Evolutionary conservation across 2,113 vertebrate genomes (phyloP).

Genomic region (Ptilonorhynchus violaceus): DNA sequence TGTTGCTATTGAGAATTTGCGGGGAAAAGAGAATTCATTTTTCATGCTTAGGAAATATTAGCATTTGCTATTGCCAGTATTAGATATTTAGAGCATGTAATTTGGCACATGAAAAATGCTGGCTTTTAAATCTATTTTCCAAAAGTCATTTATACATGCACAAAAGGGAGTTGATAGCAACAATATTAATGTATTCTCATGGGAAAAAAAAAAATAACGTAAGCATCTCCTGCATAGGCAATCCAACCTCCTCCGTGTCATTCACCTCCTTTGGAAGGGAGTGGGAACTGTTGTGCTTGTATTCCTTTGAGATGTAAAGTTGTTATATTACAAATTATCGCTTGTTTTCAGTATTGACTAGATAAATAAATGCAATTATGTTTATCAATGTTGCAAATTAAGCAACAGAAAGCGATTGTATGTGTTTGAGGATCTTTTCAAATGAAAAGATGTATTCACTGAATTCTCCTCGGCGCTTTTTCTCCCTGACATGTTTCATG

Average conservation of each 20-base stretch:
- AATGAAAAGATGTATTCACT: conserved; percentile 69
- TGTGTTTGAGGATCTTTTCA: conserved; percentile 73
- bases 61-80: neutral
- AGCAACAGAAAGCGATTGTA: conserved; percentile 68
- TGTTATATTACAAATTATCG: conserved; percentile 74
- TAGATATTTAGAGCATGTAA: neutral
- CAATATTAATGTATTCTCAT: neutral
- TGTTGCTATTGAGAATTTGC: neutral
- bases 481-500: conserved; percentile 26
- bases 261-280: conserved; percentile 20
- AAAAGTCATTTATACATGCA: neutral
- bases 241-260: neutral
- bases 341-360: conserved; percentile 78
- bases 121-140: conserved; percentile 5
- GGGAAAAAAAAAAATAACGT: neutral
- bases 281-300: conserved; percentile 63
- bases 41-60: neutral
- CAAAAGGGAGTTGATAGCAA: conserved; percentile 26
- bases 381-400: conserved; percentile 78
- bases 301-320: conserved; percentile 56
- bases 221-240: neutral
- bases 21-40: neutral
- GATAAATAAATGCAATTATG: conserved; percentile 79
- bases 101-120: conserved; percentile 17
- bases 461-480: conserved; percentile 58